Percentiles rank a stretch among this genome's conserved stretches.
Conservation (phyloP, 2,113 vertebrate genomes). For the Eublepharis macularius region DNA sequence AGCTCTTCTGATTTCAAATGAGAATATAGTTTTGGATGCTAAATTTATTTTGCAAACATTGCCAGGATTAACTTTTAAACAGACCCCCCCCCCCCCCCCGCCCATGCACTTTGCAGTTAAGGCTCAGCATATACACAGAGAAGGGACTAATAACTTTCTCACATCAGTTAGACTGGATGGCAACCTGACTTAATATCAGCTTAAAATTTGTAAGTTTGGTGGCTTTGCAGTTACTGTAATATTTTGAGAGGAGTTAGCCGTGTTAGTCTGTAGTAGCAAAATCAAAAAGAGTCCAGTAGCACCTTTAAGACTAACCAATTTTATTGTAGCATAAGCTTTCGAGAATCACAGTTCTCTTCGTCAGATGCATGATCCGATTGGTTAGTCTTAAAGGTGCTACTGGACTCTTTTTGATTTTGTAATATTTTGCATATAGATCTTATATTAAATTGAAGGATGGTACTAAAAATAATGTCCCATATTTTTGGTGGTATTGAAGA, state of each 20-base stretch:
- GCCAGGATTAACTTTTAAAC: background rate
- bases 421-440: background rate
- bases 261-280: too few species aligned
- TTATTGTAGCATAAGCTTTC: too few species aligned
- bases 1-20: background rate
- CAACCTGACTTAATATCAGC: background rate
- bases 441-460: background rate
- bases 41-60: background rate
- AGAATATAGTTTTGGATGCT: background rate
- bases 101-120: background rate
- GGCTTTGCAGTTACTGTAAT: background rate
- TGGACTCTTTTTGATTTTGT: too few species aligned
- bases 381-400: too few species aligned
- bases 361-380: too few species aligned
- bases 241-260: too few species aligned
- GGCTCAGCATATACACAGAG: background rate
- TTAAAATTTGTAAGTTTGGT: background rate
- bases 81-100: background rate
- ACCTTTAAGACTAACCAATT: too few species aligned
- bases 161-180: background rate
- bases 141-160: background rate
- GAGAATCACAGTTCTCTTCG: too few species aligned
- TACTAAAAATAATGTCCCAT: background rate
- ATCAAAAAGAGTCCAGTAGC: too few species aligned
- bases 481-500: too few species aligned